A percentile compares a stretch with the other conserved stretches of the same genome.
phyloP scores from a whole-genome alignment of 2,113 vertebrate genomes.

The Eudyptes chrysolophus region DNA sequence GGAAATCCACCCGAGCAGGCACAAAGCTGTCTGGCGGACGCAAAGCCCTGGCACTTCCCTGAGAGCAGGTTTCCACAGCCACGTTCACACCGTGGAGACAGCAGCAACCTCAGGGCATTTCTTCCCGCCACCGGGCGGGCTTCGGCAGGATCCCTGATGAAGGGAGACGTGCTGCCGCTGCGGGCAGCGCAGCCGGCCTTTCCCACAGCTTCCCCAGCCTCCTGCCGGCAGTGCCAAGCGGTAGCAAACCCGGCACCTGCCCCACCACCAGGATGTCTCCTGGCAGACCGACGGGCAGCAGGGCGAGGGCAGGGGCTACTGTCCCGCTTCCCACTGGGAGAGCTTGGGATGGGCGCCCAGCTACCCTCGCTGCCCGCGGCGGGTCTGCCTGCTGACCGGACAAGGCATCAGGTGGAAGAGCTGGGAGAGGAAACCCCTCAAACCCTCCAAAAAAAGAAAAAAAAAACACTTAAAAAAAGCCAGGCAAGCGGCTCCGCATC shows the following conservation, averaged over 20 bases:
- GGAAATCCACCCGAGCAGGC: neutral
- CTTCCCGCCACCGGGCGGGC: too few relatives aligned
- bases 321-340: too few relatives aligned
- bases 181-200: neutral
- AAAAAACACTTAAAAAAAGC: neutral
- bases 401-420: neutral
- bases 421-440: neutral
- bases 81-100: neutral
- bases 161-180: neutral
- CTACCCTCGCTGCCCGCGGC: neutral
- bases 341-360: neutral
- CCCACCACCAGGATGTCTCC: too few relatives aligned
- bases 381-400: neutral
- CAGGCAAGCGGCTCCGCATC: neutral
- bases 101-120: neutral
- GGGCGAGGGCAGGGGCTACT: neutral
- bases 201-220: neutral
- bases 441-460: too few relatives aligned
- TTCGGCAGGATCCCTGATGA: fast-evolving
- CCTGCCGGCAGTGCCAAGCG: neutral
- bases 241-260: too few relatives aligned
- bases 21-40: fast-evolving
- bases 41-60: neutral
- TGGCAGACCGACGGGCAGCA: neutral
- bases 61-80: neutral